These are phyloP conservation scores for human DNA, from an alignment of 2,113 vertebrate genomes.

Conservation along the genomic window GRCh38 chr18:56331501-56332000, in stretches of 20 bases:
- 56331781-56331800: too few relatives aligned
- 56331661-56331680: too few relatives aligned
- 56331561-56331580: background rate
- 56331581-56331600: background rate
- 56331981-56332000: background rate
- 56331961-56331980: background rate
- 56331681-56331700: too few relatives aligned
- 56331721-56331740: too few relatives aligned
- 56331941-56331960: background rate
- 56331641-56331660: background rate
- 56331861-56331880: background rate
- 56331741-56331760: too few relatives aligned
- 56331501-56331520: background rate
- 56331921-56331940: background rate
- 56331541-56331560: background rate
- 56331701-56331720: too few relatives aligned
- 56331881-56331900: background rate
- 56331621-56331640: background rate
- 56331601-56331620: background rate
- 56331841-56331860: too few relatives aligned
- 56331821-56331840: too few relatives aligned
- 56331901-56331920: background rate
- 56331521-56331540: background rate
- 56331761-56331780: too few relatives aligned
- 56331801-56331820: too few relatives aligned